Evolutionary conservation across 2,888 invertebrate species (phyloP).

Genomic region (Podabrus alpinus): DNA sequence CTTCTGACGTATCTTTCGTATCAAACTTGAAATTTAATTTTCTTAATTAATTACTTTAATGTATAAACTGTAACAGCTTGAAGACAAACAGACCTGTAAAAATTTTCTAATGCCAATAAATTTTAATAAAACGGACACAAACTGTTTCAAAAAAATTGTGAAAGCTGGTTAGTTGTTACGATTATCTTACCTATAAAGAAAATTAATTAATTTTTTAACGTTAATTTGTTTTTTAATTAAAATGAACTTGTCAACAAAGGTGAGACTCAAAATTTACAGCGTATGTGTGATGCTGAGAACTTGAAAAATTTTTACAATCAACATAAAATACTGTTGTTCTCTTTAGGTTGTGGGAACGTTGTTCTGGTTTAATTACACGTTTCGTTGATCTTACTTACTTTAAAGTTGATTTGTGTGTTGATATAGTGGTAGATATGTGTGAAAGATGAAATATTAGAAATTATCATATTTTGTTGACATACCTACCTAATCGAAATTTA

Average conservation of each 20-base stretch:
- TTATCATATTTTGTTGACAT: neutral
- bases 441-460: neutral
- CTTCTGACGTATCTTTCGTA: neutral
- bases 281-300: neutral
- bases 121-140: neutral
- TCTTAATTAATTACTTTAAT: neutral
- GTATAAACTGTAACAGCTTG: neutral
- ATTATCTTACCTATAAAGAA: neutral
- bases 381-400: neutral
- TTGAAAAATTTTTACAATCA: neutral
- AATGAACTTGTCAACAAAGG: conserved; percentile 3
- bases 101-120: neutral
- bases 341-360: neutral
- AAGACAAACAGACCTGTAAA: neutral
- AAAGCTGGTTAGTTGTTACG: neutral
- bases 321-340: neutral
- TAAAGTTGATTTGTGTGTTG: neutral
- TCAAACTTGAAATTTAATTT: neutral
- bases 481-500: too few species aligned
- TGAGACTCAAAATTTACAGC: neutral
- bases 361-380: neutral
- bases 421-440: neutral
- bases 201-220: neutral
- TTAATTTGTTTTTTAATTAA: neutral
- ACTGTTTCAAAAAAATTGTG: neutral